Base-by-base conservation (phyloP, 1,140 invertebrate species). In the Mercenaria mercenaria region DNA sequence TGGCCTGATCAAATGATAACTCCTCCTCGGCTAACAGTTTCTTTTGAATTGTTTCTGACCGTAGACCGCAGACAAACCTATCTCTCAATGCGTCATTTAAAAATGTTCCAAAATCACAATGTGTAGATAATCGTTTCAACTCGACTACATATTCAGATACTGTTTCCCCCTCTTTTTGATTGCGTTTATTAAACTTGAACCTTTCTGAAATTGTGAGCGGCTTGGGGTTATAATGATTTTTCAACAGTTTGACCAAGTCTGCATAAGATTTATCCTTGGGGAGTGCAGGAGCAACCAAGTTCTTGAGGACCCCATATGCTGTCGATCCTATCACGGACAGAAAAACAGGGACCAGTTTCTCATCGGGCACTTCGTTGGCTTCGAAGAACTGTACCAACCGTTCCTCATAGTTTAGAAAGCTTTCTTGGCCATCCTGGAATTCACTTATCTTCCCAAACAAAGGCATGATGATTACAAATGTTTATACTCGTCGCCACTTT, bases 151-250 rank as follows among this genome's bases (percentile, higher is more conserved):
- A 59, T 18, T 52, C 79, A 6, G 56, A 81, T 23, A 81, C 52
- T 11, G 2, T 81, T 59, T 81, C 79, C 18, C 79, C 47, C 26
- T 81, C 79, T 37, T 61, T 81, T 59, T 81, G 79, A 59, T 81
- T 81, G 20, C 79, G 0, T 81, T 81, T 56, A 56, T 81, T 59
- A 61, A 81, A 81, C 15, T 81, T 81, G n/a, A 81, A 81, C 0
- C 79, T 1, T 81, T 56, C 79, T 18, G 47, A 81, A 81, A 59
- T 59, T 1, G 37, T 50, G 4, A 81, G 37, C 10, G 79, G 79
- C 47, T 37, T 81, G 10, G 47, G 79, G 26, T 37, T 81, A 50
- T 81, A 59, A 50, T 81, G 79, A 13, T 59, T 23, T 61, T 56
- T 81, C 2, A 81, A 61, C 0, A 61, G 18, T 61, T 52, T 29